These are phyloP conservation scores for Ciconia nigra DNA, from an alignment of 2,797 vertebrate species.

Conservation along the genomic window DNA sequence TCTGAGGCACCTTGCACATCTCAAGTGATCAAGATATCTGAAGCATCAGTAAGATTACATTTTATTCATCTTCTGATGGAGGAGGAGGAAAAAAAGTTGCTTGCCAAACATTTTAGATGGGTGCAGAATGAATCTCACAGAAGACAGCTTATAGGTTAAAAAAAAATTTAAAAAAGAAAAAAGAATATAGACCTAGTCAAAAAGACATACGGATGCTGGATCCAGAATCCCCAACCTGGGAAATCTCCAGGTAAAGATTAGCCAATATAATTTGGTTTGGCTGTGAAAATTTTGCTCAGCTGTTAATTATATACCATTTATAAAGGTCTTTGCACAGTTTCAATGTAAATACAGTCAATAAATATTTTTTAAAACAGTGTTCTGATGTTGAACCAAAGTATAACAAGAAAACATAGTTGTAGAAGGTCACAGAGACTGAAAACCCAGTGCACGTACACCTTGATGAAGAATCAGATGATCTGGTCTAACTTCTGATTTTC, in stretches of 20 bases:
- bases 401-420: not conserved
- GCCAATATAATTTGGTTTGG: not conserved
- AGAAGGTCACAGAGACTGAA: not conserved
- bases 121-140: not conserved
- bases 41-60: not conserved
- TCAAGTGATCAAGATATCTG: not conserved
- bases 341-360: not conserved
- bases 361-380: not conserved
- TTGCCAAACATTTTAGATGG: not conserved
- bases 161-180: not conserved
- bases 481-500: not conserved
- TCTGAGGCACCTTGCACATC: not conserved
- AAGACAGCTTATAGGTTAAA: not conserved
- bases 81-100: not conserved
- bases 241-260: not conserved
- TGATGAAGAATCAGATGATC: not conserved
- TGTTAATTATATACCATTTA: not conserved
- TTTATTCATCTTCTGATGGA: not conserved
- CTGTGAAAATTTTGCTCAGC: not conserved
- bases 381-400: not conserved
- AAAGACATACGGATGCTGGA: not conserved
- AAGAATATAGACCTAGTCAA: not conserved
- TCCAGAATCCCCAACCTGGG: not conserved
- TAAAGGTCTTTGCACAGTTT: not conserved
- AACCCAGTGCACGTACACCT: not conserved